Evolutionary conservation across 2,797 vertebrate genomes (phyloP).

Genomic region (Gymnodraco acuticeps): DNA sequence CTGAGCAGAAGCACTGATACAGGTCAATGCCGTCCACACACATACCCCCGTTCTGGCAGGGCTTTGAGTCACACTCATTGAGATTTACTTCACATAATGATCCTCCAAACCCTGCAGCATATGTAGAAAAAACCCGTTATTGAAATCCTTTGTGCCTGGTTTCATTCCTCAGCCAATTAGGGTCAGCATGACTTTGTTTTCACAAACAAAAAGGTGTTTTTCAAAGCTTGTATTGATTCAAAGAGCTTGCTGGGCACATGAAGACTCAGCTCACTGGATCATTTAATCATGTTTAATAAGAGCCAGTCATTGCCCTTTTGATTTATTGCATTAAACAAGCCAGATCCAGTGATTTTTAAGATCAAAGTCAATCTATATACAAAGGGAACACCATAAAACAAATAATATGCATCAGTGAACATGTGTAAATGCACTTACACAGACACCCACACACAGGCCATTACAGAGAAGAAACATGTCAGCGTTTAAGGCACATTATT

Average conservation of each 20-base stretch:
- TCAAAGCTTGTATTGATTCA: conserved; percentile 82
- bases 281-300: conserved; percentile 87
- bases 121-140: conserved; percentile 48
- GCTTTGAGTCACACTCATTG: conserved; percentile 82
- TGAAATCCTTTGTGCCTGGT: conserved; percentile 66
- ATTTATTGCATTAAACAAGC: conserved; percentile 80
- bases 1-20: conserved; percentile 84
- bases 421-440: conserved; percentile 20
- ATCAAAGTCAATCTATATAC: conserved; percentile 75
- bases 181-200: conserved; percentile 83
- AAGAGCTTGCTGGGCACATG: conserved; percentile 71
- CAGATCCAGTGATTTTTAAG: conserved; percentile 71
- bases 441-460: conserved; percentile 3
- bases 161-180: conserved; percentile 81
- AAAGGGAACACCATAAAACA: conserved; percentile 59
- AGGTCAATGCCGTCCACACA: conserved; percentile 77
- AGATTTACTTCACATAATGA: conserved; percentile 85
- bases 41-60: conserved; percentile 83
- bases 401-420: conserved; percentile 62
- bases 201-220: conserved; percentile 80
- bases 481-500: conserved; percentile 45
- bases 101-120: conserved; percentile 81
- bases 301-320: conserved; percentile 77
- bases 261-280: conserved; percentile 82
- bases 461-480: conserved; percentile 39